Evolutionary conservation across 2,797 vertebrate genomes (phyloP).

Genomic region (Sebastes hubbsi): DNA sequence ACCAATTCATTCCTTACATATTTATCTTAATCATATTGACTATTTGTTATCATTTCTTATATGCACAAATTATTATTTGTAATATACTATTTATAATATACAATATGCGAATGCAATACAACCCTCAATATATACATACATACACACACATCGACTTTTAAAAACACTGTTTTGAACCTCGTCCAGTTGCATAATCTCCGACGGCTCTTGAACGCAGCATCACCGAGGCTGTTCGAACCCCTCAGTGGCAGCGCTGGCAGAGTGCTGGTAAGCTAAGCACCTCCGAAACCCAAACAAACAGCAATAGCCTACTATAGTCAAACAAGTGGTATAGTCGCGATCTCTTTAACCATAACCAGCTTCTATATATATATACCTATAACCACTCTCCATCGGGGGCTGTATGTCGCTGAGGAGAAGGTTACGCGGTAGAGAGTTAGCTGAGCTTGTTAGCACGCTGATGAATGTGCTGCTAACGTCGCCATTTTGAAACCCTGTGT

Average conservation of each 20-base stretch:
- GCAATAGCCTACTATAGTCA: conserved; percentile 10
- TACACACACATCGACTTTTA: neutral
- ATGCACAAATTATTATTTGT: no score
- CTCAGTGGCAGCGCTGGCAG: conserved; percentile 70
- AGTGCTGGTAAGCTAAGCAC: conserved; percentile 58
- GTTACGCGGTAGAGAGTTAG: conserved; percentile 68
- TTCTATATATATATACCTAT: neutral
- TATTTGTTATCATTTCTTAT: no score
- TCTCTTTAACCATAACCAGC: conserved; percentile 4
- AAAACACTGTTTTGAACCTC: neutral
- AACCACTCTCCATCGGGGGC: neutral
- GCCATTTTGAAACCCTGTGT: conserved; percentile 84
- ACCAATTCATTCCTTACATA: no score
- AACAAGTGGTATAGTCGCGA: neutral
- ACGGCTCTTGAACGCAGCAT: conserved; percentile 60
- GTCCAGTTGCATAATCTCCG: conserved; percentile 56
- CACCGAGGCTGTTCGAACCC: conserved; percentile 66
- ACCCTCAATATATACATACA: no score
- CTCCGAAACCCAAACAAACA: conserved; percentile 80
- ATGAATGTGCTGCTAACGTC: conserved; percentile 80
- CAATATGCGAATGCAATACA: no score
- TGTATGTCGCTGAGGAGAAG: conserved; percentile 11
- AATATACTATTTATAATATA: no score
- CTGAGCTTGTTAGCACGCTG: conserved; percentile 65
- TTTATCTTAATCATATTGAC: no score